Base-by-base conservation (phyloP, 2,888 invertebrate species). In the Diloba caeruleocephala region DNA sequence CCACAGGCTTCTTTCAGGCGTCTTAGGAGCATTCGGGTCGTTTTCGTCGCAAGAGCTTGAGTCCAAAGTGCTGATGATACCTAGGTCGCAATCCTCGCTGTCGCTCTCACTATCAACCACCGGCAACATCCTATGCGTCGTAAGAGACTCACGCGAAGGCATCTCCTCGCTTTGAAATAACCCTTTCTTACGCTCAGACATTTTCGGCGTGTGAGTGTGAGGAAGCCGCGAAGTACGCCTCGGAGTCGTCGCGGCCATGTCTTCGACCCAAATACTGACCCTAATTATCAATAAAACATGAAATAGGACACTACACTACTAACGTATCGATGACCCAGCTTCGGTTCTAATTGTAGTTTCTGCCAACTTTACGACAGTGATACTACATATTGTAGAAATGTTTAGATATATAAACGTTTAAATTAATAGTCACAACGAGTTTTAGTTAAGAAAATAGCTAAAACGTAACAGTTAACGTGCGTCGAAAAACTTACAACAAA, bases 171-270 rank as follows among this genome's bases (percentile, higher is more conserved):
- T 68, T 76, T 94, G 94, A 74, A 96, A 96, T 61, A 96, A 87
- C 62, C 95, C 94, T 62, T 96, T 94, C 74, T 96, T 95, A 19
- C 96, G 91, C 64, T 95, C 95, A 0, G 94, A 92, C 81, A 95
- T 89, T 72, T 94, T 94, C 1, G 95, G 94, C 1, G 96, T 95
- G 61, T 93, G 92, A 34, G 69, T 84, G 48, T 88, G 86, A 7
- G 88, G 85, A 50, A 84, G 62, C 8, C 92, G 85, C 51, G 86
- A 67, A 12, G 90, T 90, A 49, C 92, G 88, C 29, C 91, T 82
- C 9, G 93, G 93, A 15, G 93, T 92, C 56, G 75, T 79, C 65
- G 88, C 79, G 66, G 92, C 83, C 92, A 92, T 93, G 64, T 68
- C 68, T 44, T 21, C 41, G 41, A 48, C 54, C 38, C 50, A 50